phyloP scores from a whole-genome alignment of 2,113 vertebrate genomes.

The Epinephelus cyanopodus region DNA sequence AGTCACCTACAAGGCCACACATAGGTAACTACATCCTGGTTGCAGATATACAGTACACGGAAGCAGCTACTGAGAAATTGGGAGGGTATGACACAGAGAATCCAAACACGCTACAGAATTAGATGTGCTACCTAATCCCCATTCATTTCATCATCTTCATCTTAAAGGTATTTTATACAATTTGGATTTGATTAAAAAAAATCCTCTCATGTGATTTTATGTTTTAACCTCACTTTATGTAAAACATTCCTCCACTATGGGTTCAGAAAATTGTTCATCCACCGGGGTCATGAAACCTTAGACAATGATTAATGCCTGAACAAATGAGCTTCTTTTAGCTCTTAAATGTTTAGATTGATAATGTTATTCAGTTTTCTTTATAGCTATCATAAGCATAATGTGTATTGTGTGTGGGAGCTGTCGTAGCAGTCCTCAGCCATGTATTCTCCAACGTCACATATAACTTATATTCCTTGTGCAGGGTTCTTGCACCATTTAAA shows the following conservation, averaged over 20 bases:
- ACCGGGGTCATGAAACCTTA: background rate
- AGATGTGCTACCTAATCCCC: background rate
- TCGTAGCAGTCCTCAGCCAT: background rate
- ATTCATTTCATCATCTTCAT: background rate
- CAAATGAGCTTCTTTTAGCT: background rate
- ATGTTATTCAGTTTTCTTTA: background rate
- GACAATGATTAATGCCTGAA: background rate
- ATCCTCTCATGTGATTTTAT: background rate
- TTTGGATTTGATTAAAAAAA: background rate
- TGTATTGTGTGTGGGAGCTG: background rate
- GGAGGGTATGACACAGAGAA: background rate
- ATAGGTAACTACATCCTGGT: constrained; percentile 58
- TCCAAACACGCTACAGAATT: background rate
- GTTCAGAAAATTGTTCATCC: background rate
- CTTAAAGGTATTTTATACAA: background rate
- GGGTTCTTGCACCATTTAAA: too few relatives aligned
- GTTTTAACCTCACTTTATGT: background rate
- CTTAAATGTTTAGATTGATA: too few relatives aligned
- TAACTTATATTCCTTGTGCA: background rate
- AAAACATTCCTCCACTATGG: background rate
- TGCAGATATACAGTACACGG: constrained; percentile 29
- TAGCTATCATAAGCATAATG: background rate
- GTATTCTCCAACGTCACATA: constrained; percentile 1
- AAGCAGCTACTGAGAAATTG: constrained; percentile 13
- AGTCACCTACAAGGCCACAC: constrained; percentile 53